phyloP scores from a whole-genome alignment of 2,888 invertebrate species.

The Mamestra brassicae region DNA sequence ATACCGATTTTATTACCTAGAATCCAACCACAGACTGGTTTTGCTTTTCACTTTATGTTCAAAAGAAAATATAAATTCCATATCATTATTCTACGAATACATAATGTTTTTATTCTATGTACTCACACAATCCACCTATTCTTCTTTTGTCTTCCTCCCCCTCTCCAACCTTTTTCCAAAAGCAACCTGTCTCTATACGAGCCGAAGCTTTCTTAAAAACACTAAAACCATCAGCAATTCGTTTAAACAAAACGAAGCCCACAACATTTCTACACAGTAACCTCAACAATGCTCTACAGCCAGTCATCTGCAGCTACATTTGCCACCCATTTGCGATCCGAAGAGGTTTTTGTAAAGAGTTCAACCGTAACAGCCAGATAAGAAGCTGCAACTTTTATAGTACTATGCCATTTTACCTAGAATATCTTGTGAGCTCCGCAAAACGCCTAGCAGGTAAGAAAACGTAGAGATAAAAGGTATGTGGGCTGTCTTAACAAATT shows the following conservation, averaged over 20 bases:
- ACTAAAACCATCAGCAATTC: not conserved
- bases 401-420: slow-evolving; percentile 24
- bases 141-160: too few relatives aligned
- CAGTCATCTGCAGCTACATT: slow-evolving; percentile 61
- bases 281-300: slow-evolving; percentile 30
- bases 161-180: too few relatives aligned
- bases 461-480: slow-evolving; percentile 43
- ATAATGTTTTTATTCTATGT: too few relatives aligned
- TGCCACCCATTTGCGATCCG: slow-evolving; percentile 58
- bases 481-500: slow-evolving; percentile 37
- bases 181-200: too few relatives aligned
- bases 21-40: not conserved
- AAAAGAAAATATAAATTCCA: not conserved
- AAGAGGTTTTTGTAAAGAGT: slow-evolving; percentile 66
- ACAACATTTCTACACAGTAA: slow-evolving; percentile 20
- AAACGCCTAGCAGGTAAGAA: slow-evolving; percentile 37
- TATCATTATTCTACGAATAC: too few relatives aligned
- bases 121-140: too few relatives aligned
- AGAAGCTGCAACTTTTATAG: slow-evolving; percentile 53
- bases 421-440: slow-evolving; percentile 26
- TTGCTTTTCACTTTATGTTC: not conserved
- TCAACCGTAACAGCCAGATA: slow-evolving; percentile 68
- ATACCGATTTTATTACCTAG: not conserved
- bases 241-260: not conserved
- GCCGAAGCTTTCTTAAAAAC: not conserved